Evolutionary conservation across 2,113 vertebrate genomes (phyloP).

Genomic region (Elephantulus edwardii): DNA sequence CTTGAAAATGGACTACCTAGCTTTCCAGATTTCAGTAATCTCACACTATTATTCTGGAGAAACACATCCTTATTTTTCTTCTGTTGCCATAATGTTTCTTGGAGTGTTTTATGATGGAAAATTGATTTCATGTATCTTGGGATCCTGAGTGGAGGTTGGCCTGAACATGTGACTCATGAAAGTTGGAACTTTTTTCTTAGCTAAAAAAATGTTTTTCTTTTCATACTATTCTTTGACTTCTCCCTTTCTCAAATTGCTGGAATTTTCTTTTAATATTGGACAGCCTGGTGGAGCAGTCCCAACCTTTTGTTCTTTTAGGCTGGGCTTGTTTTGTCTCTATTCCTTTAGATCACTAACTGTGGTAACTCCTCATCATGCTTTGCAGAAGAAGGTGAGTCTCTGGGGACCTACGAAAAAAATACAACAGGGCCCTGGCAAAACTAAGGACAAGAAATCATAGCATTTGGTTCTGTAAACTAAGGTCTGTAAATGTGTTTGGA

Average conservation of each 20-base stretch:
- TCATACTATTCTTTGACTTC: background rate
- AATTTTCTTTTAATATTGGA: background rate
- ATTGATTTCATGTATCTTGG: background rate
- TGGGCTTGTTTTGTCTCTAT: background rate
- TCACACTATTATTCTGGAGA: background rate
- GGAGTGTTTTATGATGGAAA: background rate
- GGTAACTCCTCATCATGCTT: background rate
- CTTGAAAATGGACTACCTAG: background rate
- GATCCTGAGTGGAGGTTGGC: background rate
- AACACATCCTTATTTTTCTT: background rate
- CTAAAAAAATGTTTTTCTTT: background rate
- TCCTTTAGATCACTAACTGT: background rate
- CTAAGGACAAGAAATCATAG: too few relatives aligned
- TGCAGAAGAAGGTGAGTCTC: background rate
- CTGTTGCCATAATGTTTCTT: background rate
- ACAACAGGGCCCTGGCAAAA: background rate
- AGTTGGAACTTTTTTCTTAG: background rate
- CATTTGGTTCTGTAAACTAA: background rate
- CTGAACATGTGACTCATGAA: background rate
- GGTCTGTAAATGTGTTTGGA: background rate
- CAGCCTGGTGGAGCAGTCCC: rapidly evolving
- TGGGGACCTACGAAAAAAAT: background rate
- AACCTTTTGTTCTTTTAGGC: background rate
- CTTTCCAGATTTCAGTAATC: background rate
- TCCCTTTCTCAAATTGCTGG: background rate